phyloP scores from a whole-genome alignment of 2,113 vertebrate species.

The Zeus faber region DNA sequence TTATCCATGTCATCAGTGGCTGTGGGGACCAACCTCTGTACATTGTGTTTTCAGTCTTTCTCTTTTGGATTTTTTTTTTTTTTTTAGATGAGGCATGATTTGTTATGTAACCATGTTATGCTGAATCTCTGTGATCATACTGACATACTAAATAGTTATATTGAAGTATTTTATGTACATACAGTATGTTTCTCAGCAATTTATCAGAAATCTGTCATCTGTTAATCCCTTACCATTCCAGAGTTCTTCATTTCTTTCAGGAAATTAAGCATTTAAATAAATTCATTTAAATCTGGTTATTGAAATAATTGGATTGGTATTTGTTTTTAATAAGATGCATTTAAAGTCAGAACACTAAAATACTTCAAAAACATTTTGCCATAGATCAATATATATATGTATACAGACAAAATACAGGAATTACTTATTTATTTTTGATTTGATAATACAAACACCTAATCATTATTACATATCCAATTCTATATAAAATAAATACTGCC shows the following conservation, averaged over 20 bases:
- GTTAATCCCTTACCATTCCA: constrained; percentile 24
- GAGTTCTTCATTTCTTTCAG: constrained; percentile 41
- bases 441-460: no score
- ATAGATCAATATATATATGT: neutral
- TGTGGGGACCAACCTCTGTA: constrained; percentile 17
- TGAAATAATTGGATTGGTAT: constrained; percentile 44
- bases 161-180: constrained; percentile 30
- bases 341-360: constrained; percentile 15
- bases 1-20: constrained; percentile 18
- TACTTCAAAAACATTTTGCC: constrained; percentile 8
- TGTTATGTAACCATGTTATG: constrained; percentile 28
- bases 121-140: constrained; percentile 27
- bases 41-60: constrained; percentile 28
- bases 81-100: constrained; percentile 20
- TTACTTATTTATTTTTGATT: no score
- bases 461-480: neutral
- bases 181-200: constrained; percentile 38
- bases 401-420: no score
- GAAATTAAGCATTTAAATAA: constrained; percentile 28
- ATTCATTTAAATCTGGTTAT: constrained; percentile 19
- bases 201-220: constrained; percentile 36
- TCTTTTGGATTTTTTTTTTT: constrained; percentile 51
- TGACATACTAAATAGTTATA: constrained; percentile 17
- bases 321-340: constrained; percentile 41
- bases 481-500: constrained; percentile 43